Evolutionary conservation across 2,888 invertebrate species (phyloP).

Genomic region (Dasypolia templi): DNA sequence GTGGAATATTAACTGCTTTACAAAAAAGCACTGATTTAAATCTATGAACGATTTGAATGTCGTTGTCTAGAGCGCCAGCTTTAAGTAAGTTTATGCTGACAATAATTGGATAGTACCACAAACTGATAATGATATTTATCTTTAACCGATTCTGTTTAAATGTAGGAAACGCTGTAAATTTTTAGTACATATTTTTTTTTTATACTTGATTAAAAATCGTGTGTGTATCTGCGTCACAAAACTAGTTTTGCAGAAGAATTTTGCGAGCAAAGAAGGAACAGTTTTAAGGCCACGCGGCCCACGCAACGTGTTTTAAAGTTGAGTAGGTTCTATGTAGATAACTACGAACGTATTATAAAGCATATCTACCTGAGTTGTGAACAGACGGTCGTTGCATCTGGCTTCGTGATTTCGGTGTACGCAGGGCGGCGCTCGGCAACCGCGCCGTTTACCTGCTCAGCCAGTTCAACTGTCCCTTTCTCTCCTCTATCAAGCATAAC

Average conservation of each 20-base stretch:
- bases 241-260: conserved; percentile 36
- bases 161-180: conserved; percentile 11
- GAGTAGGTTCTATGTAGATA: conserved; percentile 51
- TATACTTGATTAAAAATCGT: conserved; percentile 5
- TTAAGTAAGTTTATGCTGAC: conserved; percentile 18
- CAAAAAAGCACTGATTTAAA: conserved; percentile 59
- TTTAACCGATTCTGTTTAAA: background rate
- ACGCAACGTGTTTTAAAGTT: conserved; percentile 56
- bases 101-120: conserved; percentile 8
- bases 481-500: conserved; percentile 56
- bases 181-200: background rate
- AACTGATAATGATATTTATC: background rate
- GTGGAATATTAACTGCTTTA: conserved; percentile 67
- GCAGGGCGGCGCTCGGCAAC: conserved; percentile 71
- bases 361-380: conserved; percentile 61
- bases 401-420: conserved; percentile 79
- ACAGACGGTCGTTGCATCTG: conserved; percentile 78
- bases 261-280: conserved; percentile 40
- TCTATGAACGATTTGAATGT: conserved; percentile 34
- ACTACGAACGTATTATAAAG: conserved; percentile 44
- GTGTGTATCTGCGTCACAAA: background rate
- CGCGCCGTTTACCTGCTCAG: conserved; percentile 78
- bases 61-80: conserved; percentile 25
- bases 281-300: conserved; percentile 58
- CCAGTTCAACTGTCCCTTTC: conserved; percentile 77